Evolutionary conservation across 2,888 invertebrate species (phyloP), one percentile per base, ranked within the genome.

Genomic region (Parnassius orleans): DNA sequence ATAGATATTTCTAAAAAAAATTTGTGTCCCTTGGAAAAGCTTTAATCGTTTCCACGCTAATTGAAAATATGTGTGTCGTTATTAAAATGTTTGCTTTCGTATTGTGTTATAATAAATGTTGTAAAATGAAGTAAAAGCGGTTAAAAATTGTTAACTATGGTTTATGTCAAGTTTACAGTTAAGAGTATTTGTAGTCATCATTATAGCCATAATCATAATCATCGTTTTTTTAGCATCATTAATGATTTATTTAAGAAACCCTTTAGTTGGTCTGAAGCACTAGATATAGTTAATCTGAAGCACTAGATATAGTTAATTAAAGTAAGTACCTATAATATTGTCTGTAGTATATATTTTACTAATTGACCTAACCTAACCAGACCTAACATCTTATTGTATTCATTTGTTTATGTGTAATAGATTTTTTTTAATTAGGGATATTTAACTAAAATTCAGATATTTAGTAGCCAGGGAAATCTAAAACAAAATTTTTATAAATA

Each of bases 161-260:
- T 33, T 33, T 33, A 33, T 7, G 5, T 33, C 33, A 0, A 5
- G 33, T 33, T 33, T 33, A 7, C 33, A 33, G 33, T 33, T 33
- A 51, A 57, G 50, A 55, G 42, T 42, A 54, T 50, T 41, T 51
- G 48, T 65, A 61, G 53, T 9, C 14, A 44, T 59, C 63, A 64
- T 57, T 60, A 64, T 58, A 63, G 64, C 53, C 68, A 69, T 69
- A 59, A 58, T 44, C 69, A 69, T 68, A 64, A 52, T 14, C 59
- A 63, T 60, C 33, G 24, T 60, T 59, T 63, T 12, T 63, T 63
- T 60, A 60, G 60, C 60, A 56, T 56, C 42, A 19, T 63, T 63
- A 56, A 52, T 44, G 33, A 61, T 61, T 60, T 67, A 67, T 61
- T 68, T 64, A 64, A 67, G 53, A 60, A 71, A 64, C 67, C 69